Evolutionary conservation across 2,888 invertebrate genomes (phyloP).

Genomic region (Orthonychiurus folsomi): DNA sequence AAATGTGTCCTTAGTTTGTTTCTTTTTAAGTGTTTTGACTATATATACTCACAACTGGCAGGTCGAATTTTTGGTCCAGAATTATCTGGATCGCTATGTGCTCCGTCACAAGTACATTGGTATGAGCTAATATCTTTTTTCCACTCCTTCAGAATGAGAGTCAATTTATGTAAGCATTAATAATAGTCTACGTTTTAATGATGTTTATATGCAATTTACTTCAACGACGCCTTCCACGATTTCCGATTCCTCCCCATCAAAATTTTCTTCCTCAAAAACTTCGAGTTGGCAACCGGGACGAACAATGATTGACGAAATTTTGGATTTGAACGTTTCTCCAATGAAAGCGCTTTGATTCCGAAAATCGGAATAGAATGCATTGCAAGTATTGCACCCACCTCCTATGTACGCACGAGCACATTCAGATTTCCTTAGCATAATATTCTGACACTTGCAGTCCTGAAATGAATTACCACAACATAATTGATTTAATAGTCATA

Average conservation of each 20-base stretch:
- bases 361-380: not conserved
- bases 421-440: not conserved
- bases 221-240: not conserved
- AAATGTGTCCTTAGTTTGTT: too few species aligned
- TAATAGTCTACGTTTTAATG: too few species aligned
- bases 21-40: too few species aligned
- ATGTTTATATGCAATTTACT: too few species aligned
- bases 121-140: not conserved
- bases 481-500: too few species aligned
- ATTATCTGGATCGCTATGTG: too few species aligned
- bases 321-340: conserved; percentile 8
- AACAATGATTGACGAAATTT: conserved; percentile 14
- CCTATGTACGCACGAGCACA: conserved; percentile 4
- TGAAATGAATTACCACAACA: too few species aligned
- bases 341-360: not conserved
- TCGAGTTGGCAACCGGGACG: conserved; percentile 14
- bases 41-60: too few species aligned
- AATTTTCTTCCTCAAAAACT: conserved; percentile 13
- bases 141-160: not conserved
- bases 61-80: too few species aligned
- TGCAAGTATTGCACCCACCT: not conserved
- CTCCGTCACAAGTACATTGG: not conserved
- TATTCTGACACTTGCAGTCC: not conserved
- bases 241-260: not conserved
- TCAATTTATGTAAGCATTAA: too few species aligned